Evolutionary conservation across 2,113 vertebrate species (phyloP).

Genomic region (Protobothrops flavoviridis): DNA sequence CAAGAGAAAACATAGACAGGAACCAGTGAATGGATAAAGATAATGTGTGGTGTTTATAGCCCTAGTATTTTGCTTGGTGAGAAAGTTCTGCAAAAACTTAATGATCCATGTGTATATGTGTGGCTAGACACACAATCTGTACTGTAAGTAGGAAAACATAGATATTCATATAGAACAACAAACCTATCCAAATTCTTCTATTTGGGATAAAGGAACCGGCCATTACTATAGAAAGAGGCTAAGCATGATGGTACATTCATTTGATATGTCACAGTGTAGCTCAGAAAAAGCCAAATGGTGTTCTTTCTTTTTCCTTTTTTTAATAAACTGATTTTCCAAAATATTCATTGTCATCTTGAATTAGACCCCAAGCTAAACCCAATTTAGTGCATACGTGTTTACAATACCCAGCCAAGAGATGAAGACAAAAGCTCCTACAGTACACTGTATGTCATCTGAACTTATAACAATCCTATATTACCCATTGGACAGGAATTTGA

Average conservation of each 20-base stretch:
- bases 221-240: neutral
- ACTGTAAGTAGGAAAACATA: neutral
- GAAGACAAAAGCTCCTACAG: neutral
- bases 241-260: neutral
- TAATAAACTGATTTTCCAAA: neutral
- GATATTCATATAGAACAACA: neutral
- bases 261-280: neutral
- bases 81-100: neutral
- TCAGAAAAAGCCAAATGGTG: neutral
- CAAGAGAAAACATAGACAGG: conserved; percentile 13
- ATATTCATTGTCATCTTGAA: neutral
- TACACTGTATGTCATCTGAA: neutral
- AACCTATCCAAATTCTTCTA: neutral
- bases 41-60: neutral
- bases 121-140: neutral
- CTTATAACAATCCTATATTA: neutral
- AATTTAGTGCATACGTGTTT: neutral
- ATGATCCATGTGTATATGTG: no score
- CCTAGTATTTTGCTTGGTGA: neutral
- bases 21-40: conserved; percentile 2
- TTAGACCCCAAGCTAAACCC: neutral
- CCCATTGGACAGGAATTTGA: neutral
- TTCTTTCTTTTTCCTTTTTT: neutral
- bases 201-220: neutral
- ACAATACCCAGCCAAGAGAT: neutral